Percentiles rank a stretch among this genome's conserved stretches.
phyloP scores from a whole-genome alignment of 2,888 invertebrate species.

The Drosophila nr. perissopoda region DNA sequence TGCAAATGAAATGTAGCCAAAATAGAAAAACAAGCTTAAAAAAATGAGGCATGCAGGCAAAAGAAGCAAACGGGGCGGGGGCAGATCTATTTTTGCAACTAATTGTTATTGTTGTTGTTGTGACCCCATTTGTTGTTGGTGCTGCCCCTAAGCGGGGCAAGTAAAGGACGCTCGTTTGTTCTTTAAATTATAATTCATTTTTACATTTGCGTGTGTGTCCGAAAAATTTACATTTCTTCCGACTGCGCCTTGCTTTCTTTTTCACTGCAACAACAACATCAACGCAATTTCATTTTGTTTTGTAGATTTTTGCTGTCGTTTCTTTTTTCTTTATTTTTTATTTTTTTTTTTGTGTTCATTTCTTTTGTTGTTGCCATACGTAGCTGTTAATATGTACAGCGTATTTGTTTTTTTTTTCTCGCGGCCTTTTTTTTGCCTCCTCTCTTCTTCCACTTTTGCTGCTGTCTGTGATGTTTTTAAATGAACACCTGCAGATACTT shows the following conservation, averaged over 20 bases:
- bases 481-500: conserved; percentile 85
- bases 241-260: conserved; percentile 36
- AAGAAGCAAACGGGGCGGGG: conserved; percentile 35
- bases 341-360: conserved; percentile 38
- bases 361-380: conserved; percentile 57
- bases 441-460: conserved; percentile 57
- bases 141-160: conserved; percentile 35
- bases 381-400: conserved; percentile 71
- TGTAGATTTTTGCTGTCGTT: conserved; percentile 52
- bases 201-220: conserved; percentile 34
- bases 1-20: conserved; percentile 64
- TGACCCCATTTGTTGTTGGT: conserved; percentile 48
- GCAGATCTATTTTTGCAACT: conserved; percentile 15
- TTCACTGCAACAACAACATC: conserved; percentile 31
- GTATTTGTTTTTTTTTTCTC: conserved; percentile 57
- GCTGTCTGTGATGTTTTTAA: conserved; percentile 81
- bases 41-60: conserved; percentile 44
- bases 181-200: conserved; percentile 57
- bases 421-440: conserved; percentile 65
- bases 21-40: conserved; percentile 7
- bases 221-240: conserved; percentile 56
- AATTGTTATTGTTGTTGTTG: conserved; percentile 38
- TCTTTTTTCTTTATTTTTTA: conserved; percentile 35
- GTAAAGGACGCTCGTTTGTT: conserved; percentile 48
- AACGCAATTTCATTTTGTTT: conserved; percentile 68